These are phyloP conservation scores for Entomobrya proxima DNA, from an alignment of 2,888 invertebrate genomes.

Conservation along the genomic window DNA sequence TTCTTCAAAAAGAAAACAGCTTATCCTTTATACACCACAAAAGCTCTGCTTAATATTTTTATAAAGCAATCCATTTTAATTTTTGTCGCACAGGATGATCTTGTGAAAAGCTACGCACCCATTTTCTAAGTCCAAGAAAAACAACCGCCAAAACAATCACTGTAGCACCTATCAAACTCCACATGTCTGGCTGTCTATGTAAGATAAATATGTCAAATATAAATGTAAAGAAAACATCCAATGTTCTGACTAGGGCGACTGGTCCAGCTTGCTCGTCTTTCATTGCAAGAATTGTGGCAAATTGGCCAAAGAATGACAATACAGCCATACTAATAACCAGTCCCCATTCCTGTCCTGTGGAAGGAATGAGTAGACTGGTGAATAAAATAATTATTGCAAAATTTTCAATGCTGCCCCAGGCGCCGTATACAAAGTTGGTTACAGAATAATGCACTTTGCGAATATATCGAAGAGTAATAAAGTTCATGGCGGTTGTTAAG, in stretches of 20 bases:
- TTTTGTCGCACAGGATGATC: slow-evolving; percentile 40
- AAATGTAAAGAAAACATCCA: slow-evolving; percentile 94
- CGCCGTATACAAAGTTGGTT: slow-evolving; percentile 82
- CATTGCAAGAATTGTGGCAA: slow-evolving; percentile 88
- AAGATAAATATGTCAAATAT: slow-evolving; percentile 83
- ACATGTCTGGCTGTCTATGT: slow-evolving; percentile 65
- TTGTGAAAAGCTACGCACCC: slow-evolving; percentile 52
- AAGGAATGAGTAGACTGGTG: slow-evolving; percentile 59
- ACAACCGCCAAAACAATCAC: slow-evolving; percentile 60
- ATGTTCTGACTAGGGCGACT: slow-evolving; percentile 91
- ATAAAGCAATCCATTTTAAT: slow-evolving; percentile 46
- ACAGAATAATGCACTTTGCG: slow-evolving; percentile 93
- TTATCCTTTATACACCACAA: too few species aligned
- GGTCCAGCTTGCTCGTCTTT: slow-evolving; percentile 95
- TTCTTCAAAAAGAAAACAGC: too few species aligned
- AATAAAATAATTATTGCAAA: slow-evolving; percentile 50
- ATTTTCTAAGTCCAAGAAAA: slow-evolving; percentile 66
- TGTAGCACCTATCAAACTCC: slow-evolving; percentile 64
- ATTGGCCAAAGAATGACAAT: slow-evolving; percentile 92
- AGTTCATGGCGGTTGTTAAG: slow-evolving; percentile 77
- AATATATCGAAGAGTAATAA: slow-evolving; percentile 88
- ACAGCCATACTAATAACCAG: slow-evolving; percentile 80
- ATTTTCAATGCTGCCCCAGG: slow-evolving; percentile 72
- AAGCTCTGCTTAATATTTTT: not conserved
- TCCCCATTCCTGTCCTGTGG: slow-evolving; percentile 56